phyloP scores from a whole-genome alignment of 2,888 invertebrate species.

The Gastracanthus pulcherrimus region DNA sequence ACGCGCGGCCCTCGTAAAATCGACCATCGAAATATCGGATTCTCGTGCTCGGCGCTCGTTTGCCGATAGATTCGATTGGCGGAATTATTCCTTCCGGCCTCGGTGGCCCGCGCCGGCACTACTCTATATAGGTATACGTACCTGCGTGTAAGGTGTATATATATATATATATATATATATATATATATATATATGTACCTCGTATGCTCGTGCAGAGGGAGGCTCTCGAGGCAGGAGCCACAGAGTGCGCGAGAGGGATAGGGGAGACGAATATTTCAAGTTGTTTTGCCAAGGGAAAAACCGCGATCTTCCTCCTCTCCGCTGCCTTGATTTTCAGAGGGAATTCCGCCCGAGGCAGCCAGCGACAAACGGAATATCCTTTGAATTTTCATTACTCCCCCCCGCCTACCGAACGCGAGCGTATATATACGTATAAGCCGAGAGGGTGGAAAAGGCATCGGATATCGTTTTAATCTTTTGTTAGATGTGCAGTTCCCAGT shows the following conservation, averaged over 20 bases:
- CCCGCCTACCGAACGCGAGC: no score
- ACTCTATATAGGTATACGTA: no score
- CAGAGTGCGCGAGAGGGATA: background rate
- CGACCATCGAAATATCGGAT: conserved; percentile 49
- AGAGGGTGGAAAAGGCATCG: background rate
- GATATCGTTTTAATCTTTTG: conserved; percentile 55
- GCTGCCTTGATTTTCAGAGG: conserved; percentile 13
- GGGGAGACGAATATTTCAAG: conserved; percentile 14
- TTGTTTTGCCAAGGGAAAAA: conserved; percentile 17
- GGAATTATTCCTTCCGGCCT: conserved; percentile 42
- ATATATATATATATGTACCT: background rate
- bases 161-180: background rate
- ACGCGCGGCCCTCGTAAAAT: conserved; percentile 40
- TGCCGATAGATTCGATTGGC: conserved; percentile 40
- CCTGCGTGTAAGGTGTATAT: no score
- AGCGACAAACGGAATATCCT: conserved; percentile 17
- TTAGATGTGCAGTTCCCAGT: conserved; percentile 33
- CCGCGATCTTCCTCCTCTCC: no score
- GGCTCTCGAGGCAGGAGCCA: background rate
- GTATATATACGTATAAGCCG: background rate
- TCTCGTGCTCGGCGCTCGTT: conserved; percentile 34
- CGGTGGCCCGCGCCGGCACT: background rate
- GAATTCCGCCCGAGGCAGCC: background rate
- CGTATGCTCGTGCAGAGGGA: no score
- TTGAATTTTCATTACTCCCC: conserved; percentile 44